Evolutionary conservation across 2,113 vertebrate genomes (phyloP), one percentile per base, ranked within the genome.

Genomic region (Melierax canorus): DNA sequence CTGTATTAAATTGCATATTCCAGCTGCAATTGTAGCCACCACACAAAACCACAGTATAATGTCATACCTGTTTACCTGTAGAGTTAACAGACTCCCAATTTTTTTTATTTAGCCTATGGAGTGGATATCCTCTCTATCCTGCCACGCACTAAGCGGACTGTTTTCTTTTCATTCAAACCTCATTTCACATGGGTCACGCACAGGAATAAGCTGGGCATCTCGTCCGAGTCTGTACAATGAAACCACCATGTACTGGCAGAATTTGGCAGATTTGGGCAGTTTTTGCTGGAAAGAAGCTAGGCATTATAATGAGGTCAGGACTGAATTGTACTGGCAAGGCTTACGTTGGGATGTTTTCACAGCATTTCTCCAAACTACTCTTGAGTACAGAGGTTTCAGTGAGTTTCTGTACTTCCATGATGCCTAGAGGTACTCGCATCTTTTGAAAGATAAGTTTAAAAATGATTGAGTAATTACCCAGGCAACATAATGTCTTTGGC

Each of bases 71-170:
- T 62, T 83, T 48, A 24, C 22, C 15, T 48, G 6, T 2, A 75
- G 6, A 26, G 15, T 36, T 55, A 50, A 68, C 9, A 45, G 8
- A 64, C 26, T 66, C 15, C 5, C 3, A 10, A 15, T 41, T 23
- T 83, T 83, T 41, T 76, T 30, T 29, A 34, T 78, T 87, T 62
- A 41, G 9, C 2, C 10, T 26, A 43, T 34, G 7, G 4, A 3
- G 0, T n/a, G 10, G 32, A 32, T 36, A 20, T 10, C 12, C 3
- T 24, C 3, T 24, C 3, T 50, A 36, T 11, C 12, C 2, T 50
- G 29, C 9, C 6, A 12, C 1, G 2, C 17, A 29, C 24, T 77
- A 17, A 59, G 2, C 7, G 7, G 8, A 8, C 2, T 48, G 4
- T 19, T 78, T 85, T 59, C 6, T 55, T 71, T 36, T 73, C 7